Conservation (phyloP, 2,888 invertebrate genomes). For the Pseudolycoriella hygida region DNA sequence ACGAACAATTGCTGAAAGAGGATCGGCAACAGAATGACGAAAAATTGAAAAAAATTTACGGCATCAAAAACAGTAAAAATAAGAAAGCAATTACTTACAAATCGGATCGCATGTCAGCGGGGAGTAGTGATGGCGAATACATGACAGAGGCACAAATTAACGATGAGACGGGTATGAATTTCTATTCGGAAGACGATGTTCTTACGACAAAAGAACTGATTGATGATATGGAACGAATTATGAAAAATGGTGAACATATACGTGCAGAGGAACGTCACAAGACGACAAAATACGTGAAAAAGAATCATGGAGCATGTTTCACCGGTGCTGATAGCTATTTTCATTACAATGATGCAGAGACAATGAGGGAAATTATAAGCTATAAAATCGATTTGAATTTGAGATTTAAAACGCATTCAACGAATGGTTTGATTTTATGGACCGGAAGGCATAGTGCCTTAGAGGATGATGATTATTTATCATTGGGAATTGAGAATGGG, state of each 20-base stretch:
- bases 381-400: constrained; percentile 79
- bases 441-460: constrained; percentile 49
- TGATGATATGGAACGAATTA: constrained; percentile 27
- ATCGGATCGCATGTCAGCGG: neutral
- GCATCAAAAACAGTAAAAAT: constrained; percentile 3
- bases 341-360: constrained; percentile 71
- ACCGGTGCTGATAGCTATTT: constrained; percentile 71
- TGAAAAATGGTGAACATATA: constrained; percentile 21
- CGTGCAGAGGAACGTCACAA: constrained; percentile 11
- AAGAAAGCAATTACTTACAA: neutral
- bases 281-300: constrained; percentile 5
- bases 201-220: constrained; percentile 25
- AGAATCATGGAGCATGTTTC: constrained; percentile 47
- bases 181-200: constrained; percentile 16
- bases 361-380: constrained; percentile 68
- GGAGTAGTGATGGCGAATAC: constrained; percentile 14
- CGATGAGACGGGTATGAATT: constrained; percentile 10
- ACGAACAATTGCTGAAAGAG: constrained; percentile 9
- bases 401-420: constrained; percentile 54
- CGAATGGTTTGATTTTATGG: constrained; percentile 68
- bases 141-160: constrained; percentile 16
- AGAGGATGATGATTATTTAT: constrained; percentile 56
- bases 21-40: constrained; percentile 19
- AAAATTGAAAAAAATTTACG: constrained; percentile 21
- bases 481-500: constrained; percentile 68